Evolutionary conservation across 2,797 vertebrate genomes (phyloP), one percentile per base, ranked within the genome.

Genomic region (Manis crassicaudata): DNA sequence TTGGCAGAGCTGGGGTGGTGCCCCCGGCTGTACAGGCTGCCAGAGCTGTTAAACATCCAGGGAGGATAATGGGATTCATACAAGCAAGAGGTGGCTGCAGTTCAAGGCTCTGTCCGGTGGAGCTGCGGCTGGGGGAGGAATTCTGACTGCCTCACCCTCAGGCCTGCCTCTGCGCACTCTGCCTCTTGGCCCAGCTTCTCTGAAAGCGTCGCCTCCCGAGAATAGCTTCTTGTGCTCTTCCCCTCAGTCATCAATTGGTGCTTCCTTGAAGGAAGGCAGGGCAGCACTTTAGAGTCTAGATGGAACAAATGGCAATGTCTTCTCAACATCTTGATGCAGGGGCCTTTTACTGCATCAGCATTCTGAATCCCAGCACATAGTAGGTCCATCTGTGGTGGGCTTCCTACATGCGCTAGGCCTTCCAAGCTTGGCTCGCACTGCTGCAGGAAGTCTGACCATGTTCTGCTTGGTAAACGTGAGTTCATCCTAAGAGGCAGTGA

Each of bases 31-130:
- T 90, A 67, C 83, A 72, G 97, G 93, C 96, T 94, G 95, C 97
- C 96, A 96, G 96, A 97, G 83, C 94, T 80, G 84, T 92, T 97
- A 92, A 95, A 63, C 89, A 92, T 94, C 94, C 96, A 97, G 96
- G 1, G 3, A 90, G 81, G 94, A 90, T 97, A 95, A 97, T 88
- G 97, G 97, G 97, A 98, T 97, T 97, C 97, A 97, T 97, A 81
- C 90, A 85, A 96, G 89, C 92, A 43, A 77, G 90, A 88, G 92
- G 85, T 16, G 35, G 16, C 40, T 77, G 83, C 32, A 20, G 18
- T 40, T 37, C 37, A 46, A 58, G 72, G 23, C 46, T 58, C 50
- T 10, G 43, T 77, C 70, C 40, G 23, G 5, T 0, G 50, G 62
- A 75, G 17, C 46, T 3, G 23, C 14, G 63, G 58, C 16, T 6